A percentile compares a stretch with the other conserved stretches of the same genome.
Evolutionary conservation across 2,113 vertebrate species (phyloP).

Genomic region (Rhodinocichla rosea): DNA sequence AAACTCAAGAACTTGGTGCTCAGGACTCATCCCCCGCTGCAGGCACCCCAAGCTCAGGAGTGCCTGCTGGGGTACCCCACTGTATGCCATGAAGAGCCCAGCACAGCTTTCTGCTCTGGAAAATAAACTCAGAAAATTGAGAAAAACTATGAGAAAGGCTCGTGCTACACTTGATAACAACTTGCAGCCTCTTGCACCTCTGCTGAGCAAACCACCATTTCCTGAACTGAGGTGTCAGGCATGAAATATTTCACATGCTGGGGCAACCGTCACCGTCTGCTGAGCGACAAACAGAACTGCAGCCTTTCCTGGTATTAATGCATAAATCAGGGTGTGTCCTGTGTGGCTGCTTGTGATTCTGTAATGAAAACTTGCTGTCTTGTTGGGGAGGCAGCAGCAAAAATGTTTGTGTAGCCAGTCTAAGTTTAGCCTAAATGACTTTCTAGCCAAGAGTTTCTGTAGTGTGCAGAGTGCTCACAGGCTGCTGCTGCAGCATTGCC

Average conservation of each 20-base stretch:
- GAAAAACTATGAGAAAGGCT: background rate
- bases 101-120: background rate
- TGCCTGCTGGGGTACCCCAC: too few species aligned
- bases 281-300: conserved; percentile 6
- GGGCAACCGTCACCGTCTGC: conserved; percentile 40
- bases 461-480: fast-evolving
- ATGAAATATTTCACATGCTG: conserved; percentile 28
- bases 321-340: conserved; percentile 23
- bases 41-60: fast-evolving
- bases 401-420: background rate
- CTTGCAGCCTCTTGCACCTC: conserved; percentile 13
- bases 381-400: background rate
- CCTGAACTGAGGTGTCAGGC: conserved; percentile 49
- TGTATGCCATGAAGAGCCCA: fast-evolving
- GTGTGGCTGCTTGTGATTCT: background rate
- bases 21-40: fast-evolving
- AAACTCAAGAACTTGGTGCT: background rate
- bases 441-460: fast-evolving
- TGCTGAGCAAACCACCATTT: conserved; percentile 58
- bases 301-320: conserved; percentile 8
- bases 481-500: background rate
- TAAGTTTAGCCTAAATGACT: too few species aligned
- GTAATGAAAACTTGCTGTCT: background rate
- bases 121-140: background rate
- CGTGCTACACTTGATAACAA: background rate